Base-by-base conservation (phyloP, 35 echinoderm and acorn worm genomes). In the Diadema setosum region DNA sequence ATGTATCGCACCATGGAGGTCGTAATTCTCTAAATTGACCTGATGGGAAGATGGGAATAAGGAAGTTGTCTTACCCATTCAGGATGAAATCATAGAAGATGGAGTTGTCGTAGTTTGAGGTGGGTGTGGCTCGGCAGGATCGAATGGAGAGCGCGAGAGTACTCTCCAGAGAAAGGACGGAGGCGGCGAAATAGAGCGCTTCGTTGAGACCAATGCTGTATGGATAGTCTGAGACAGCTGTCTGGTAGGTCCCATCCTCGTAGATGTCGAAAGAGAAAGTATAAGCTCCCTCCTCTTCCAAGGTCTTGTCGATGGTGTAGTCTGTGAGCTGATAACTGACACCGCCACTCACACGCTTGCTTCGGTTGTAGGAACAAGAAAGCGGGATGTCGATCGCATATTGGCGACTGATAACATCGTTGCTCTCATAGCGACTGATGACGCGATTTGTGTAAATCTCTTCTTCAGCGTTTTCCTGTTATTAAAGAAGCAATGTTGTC, bases 271-370 rank as follows among this genome's bases (percentile, higher is more conserved):
- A 78, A n/a, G 33, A 39, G 73, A 78, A 78, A 39, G 33, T 25
- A 44, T 78, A 78, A 41, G 39, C 40, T 1, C 73, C 73, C 9
- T 39, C 37, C 21, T 41, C 35, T 12, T 39, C 33, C 35, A 78
- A 41, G 30, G 33, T 44, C 40, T 78, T 78, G 12, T 78, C 73
- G 73, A 78, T 78, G 73, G 73, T 78, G 73, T 78, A 78, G 73
- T 78, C 73, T 11, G 9, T 78, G 34, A 78, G 37, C 40, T 78
- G 73, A 21, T 78, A 78, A 7, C n/a, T 33, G 14, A 78, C 40
- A 18, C 21, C 39, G 24, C 44, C 73, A n/a, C n/a, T n/a, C 11
- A 78, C 73, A 21, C 73, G 73, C 12, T 78, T 39, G 33, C 40
- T 44, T 78, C 73, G 8, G 73, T 78, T 44, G 40, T 78, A 78